phyloP scores from a whole-genome alignment of 2,113 vertebrate genomes.

The Rhinichthys klamathensis region DNA sequence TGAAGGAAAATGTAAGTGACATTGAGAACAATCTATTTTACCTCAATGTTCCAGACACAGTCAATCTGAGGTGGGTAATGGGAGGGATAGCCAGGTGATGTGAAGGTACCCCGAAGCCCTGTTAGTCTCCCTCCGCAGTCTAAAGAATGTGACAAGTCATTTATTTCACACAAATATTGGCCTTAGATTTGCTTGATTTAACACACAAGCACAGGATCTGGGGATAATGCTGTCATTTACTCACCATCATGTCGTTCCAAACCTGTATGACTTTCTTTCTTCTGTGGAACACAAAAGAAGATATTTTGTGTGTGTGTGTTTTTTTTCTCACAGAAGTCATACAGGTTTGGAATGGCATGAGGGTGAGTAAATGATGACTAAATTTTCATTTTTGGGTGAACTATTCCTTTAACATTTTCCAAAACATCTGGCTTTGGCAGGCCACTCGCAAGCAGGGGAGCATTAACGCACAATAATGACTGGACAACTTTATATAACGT shows the following conservation, averaged over 20 bases:
- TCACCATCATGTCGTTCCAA: neutral
- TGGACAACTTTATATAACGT: too few species aligned
- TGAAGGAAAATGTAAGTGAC: neutral
- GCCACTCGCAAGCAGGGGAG: neutral
- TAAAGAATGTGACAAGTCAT: constrained; percentile 56
- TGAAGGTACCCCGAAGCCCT: constrained; percentile 75
- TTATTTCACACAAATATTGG: neutral
- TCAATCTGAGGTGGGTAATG: constrained; percentile 82
- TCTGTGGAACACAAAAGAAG: too few species aligned
- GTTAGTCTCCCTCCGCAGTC: constrained; percentile 81
- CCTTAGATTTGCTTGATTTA: neutral
- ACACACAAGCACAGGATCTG: neutral
- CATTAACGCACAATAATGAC: too few species aligned
- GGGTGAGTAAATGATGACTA: neutral
- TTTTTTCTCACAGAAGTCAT: neutral
- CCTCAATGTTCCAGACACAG: constrained; percentile 88
- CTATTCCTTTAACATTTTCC: neutral
- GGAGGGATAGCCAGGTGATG: constrained; percentile 84
- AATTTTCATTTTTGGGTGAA: neutral
- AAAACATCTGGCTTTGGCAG: neutral
- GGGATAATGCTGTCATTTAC: neutral
- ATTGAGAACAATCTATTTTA: constrained; percentile 56
- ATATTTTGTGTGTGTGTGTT: too few species aligned
- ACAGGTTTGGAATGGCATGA: neutral
- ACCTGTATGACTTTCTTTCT: neutral